These are phyloP conservation scores for Cephonodes hylas DNA, from an alignment of 2,888 invertebrate species.

Conservation along the genomic window DNA sequence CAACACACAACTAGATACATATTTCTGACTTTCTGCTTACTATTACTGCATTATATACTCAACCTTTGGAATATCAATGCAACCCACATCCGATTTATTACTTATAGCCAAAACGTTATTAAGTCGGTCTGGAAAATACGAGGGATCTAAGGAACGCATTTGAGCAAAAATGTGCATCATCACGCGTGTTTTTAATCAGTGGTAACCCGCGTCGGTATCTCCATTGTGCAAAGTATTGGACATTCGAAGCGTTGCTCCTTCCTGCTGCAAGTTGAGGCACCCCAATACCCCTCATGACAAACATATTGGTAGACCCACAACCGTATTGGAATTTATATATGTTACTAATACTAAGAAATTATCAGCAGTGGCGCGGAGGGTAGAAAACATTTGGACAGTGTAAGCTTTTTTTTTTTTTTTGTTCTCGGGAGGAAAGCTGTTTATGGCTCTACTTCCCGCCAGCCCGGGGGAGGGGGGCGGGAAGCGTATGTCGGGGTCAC, in stretches of 20 bases:
- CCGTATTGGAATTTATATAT: neutral
- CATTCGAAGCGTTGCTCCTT: neutral
- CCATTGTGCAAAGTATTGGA: neutral
- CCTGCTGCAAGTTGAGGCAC: neutral
- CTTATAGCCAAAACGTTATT: neutral
- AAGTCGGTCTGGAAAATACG: neutral
- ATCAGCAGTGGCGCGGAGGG: no score
- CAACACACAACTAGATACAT: no score
- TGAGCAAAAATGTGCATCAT: neutral
- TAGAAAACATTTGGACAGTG: no score
- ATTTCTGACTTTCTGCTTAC: no score
- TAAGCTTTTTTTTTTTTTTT: no score
- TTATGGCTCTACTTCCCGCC: no score
- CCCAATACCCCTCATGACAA: neutral
- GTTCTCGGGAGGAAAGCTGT: no score
- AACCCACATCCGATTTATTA: neutral
- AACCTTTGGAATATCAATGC: neutral
- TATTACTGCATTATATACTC: no score
- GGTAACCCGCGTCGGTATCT: neutral
- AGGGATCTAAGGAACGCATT: no score
- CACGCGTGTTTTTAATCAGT: neutral
- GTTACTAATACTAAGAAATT: no score
- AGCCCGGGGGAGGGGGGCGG: no score
- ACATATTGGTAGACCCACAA: neutral
- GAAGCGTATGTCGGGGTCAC: no score